Conservation (phyloP, 2,888 invertebrate species). For the Camptogramma bilineatum region DNA sequence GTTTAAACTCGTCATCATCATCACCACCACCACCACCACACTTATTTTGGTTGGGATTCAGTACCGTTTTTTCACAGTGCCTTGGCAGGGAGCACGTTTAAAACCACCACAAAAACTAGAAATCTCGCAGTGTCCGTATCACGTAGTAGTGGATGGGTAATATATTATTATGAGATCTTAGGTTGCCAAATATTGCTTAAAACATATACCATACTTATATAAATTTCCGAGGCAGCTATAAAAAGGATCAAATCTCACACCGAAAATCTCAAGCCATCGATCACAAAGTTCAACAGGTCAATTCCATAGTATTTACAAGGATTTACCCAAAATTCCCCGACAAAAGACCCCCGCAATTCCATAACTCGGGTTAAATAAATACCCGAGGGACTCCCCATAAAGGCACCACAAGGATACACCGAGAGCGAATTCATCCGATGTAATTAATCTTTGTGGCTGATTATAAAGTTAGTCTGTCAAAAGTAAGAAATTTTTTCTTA, state of each 20-base stretch:
- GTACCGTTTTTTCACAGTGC: too few relatives aligned
- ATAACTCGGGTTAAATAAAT: constrained; percentile 6
- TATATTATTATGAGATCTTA: too few relatives aligned
- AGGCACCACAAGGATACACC: background rate
- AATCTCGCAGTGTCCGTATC: too few relatives aligned
- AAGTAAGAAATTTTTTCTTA: too few relatives aligned
- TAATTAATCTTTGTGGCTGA: constrained; percentile 3
- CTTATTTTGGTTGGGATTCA: too few relatives aligned
- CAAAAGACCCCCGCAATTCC: constrained; percentile 1
- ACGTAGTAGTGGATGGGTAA: too few relatives aligned
- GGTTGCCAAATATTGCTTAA: too few relatives aligned
- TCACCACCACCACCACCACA: too few relatives aligned
- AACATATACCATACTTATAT: background rate
- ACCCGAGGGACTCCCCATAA: background rate
- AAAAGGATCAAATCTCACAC: background rate
- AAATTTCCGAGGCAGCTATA: background rate
- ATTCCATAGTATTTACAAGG: constrained; percentile 10
- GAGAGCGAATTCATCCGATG: background rate
- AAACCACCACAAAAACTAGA: too few relatives aligned
- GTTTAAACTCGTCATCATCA: too few relatives aligned
- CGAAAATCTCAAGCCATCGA: background rate
- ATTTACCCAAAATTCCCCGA: constrained; percentile 22
- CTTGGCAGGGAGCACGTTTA: too few relatives aligned
- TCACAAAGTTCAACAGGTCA: constrained; percentile 8
- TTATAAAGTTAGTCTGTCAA: background rate